Evolutionary conservation across 2,113 vertebrate species (phyloP).

Genomic region (Melanocharis versteri): DNA sequence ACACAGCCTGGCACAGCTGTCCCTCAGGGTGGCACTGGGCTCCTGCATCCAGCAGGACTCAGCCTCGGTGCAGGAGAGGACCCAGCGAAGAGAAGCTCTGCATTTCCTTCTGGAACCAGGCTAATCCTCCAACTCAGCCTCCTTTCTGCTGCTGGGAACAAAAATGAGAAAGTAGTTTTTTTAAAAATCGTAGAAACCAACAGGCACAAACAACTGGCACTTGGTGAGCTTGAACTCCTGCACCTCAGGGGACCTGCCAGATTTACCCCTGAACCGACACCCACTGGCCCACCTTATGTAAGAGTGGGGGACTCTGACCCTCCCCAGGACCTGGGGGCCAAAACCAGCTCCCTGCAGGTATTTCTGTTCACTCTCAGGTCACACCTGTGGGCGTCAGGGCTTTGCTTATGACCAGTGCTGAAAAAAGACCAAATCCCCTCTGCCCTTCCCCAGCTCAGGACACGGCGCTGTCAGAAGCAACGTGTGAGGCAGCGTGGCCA

Average conservation of each 20-base stretch:
- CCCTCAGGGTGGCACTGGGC: background rate
- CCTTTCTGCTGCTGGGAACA: background rate
- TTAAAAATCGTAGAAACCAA: background rate
- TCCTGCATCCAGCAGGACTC: background rate
- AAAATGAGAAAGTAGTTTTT: background rate
- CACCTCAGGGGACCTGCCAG: background rate
- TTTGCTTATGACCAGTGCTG: background rate
- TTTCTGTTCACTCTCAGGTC: background rate
- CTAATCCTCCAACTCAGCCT: background rate
- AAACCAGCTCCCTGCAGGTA: background rate
- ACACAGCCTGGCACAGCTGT: background rate
- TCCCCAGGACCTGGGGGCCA: background rate
- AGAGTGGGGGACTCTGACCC: background rate
- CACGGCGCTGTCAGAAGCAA: accelerated
- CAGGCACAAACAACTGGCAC: background rate
- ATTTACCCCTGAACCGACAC: background rate
- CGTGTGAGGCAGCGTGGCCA: background rate
- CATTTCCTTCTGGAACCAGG: background rate
- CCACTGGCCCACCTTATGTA: background rate
- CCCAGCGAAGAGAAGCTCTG: background rate
- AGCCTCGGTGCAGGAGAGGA: background rate
- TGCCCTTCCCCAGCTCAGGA: constrained; percentile 2
- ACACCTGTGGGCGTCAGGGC: background rate
- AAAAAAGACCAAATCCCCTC: constrained; percentile 27
- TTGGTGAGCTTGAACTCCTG: background rate